These are phyloP conservation scores for Lasioglossum figueresi DNA, from an alignment of 2,888 invertebrate species.

Conservation along the genomic window DNA sequence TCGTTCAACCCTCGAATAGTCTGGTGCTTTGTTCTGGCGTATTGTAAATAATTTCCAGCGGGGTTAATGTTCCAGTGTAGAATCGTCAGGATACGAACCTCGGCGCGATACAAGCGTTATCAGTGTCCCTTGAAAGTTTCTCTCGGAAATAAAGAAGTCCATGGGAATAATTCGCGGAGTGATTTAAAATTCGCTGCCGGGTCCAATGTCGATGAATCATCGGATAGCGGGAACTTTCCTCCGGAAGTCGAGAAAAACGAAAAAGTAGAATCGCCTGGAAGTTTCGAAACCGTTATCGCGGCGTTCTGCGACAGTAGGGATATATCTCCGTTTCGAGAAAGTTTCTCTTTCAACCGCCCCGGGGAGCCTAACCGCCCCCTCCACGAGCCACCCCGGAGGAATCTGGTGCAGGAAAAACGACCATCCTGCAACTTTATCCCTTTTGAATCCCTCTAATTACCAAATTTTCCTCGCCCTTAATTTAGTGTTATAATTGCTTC, in stretches of 20 bases:
- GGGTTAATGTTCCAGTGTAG: background rate
- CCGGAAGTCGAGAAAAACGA: background rate
- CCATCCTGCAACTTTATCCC: conserved; percentile 75
- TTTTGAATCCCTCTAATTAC: conserved; percentile 82
- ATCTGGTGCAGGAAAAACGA: conserved; percentile 70
- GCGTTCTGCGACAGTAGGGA: conserved; percentile 29
- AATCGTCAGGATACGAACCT: background rate
- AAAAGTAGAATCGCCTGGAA: conserved; percentile 10
- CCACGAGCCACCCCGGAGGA: conserved; percentile 45
- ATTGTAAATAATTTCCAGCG: background rate
- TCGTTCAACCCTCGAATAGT: background rate
- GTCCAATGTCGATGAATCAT: conserved; percentile 6
- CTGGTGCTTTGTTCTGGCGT: background rate
- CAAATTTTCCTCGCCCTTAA: conserved; percentile 83
- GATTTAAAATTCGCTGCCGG: background rate
- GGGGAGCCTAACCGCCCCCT: conserved; percentile 30
- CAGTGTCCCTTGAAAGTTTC: background rate
- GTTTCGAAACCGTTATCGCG: conserved; percentile 15
- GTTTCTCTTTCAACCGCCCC: conserved; percentile 47
- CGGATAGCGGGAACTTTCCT: background rate
- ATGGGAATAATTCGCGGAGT: background rate
- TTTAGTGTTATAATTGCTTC: conserved; percentile 83
- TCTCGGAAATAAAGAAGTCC: background rate
- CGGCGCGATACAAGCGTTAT: background rate
- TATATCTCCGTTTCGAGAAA: conserved; percentile 36